Base-by-base conservation (phyloP, 2,113 vertebrate genomes). In the Ascaphus truei region DNA sequence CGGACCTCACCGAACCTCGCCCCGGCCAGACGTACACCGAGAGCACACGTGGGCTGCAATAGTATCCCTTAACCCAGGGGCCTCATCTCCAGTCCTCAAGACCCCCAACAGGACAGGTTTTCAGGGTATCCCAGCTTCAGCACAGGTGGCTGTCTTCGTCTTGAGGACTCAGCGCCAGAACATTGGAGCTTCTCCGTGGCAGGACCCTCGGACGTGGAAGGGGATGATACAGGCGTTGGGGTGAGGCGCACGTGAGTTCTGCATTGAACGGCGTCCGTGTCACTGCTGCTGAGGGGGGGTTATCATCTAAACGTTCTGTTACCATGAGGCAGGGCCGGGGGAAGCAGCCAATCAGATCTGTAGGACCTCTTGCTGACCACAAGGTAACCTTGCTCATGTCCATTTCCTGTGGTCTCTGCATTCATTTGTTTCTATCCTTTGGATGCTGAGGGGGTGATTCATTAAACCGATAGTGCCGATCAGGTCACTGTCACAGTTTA, bases 1-100 rank as follows among this genome's bases (percentile, higher is more conserved):
- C 43, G 41, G 56, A 60, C 66, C 66, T 69, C 56, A 59, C 51
- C n/a, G n/a, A n/a, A n/a, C n/a, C n/a, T n/a, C n/a, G n/a, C n/a
- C n/a, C n/a, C n/a, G n/a, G n/a, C n/a, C n/a, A n/a, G n/a, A n/a
- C n/a, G n/a, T n/a, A n/a, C n/a, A n/a, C n/a, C n/a, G n/a, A n/a
- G n/a, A n/a, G n/a, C n/a, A n/a, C n/a, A n/a, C n/a, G n/a, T n/a
- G n/a, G n/a, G n/a, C n/a, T n/a, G n/a, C n/a, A n/a, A n/a, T n/a
- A n/a, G n/a, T n/a, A n/a, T n/a, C n/a, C n/a, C n/a, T n/a, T n/a
- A n/a, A n/a, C n/a, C n/a, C n/a, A n/a, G n/a, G n/a, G n/a, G n/a
- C n/a, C n/a, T n/a, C n/a, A n/a, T n/a, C n/a, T n/a, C n/a, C n/a
- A n/a, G n/a, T n/a, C n/a, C n/a, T n/a, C n/a, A n/a, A n/a, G n/a